Evolutionary conservation across 2,888 invertebrate genomes (phyloP), one percentile per base, ranked within the genome.

Genomic region (Cephus sareptanus): DNA sequence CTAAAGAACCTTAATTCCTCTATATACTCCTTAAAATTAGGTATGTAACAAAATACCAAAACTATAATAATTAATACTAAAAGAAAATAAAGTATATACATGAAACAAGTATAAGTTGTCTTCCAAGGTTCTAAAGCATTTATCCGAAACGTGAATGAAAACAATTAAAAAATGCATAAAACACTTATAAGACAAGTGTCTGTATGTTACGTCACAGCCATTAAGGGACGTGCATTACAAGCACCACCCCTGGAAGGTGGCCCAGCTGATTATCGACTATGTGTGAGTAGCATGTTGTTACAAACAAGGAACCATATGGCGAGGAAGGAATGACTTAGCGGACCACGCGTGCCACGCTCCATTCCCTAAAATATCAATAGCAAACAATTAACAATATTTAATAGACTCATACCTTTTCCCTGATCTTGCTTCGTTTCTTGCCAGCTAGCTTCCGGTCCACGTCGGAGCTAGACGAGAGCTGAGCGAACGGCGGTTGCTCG

Each of bases 401-500:
- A 93, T 92, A 56, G 9, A 9, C 15, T 23, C 56, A 23, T 90
- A 95, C 95, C 94, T 95, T 95, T 90, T 95, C 95, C 92, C 95
- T 95, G 85, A 92, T 93, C 93, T 95, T 95, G 83, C 85, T 91
- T 86, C 94, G 93, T 91, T 95, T 95, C 92, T 95, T 95, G 87
- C 92, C 94, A 86, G 94, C 93, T 82, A 94, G 93, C 92, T 95
- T 95, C 90, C 94, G 94, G 87, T 95, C 95, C 90, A 95, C 95
- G 85, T 90, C 92, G 84, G 93, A 88, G 83, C 93, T 92, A 84
- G 93, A 91, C 71, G 94, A 93, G 82, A 95, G 92, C 92, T 95
- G 95, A 89, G 95, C 95, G 91, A 96, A 96, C 89, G 96, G 95
- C 89, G 97, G 97, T 92, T 96, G 96, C 91, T 95, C 95, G 84